Percentiles rank a stretch among this genome's conserved stretches.
Evolutionary conservation across 2,888 invertebrate species (phyloP).

Genomic region (Oscheius sp.): DNA sequence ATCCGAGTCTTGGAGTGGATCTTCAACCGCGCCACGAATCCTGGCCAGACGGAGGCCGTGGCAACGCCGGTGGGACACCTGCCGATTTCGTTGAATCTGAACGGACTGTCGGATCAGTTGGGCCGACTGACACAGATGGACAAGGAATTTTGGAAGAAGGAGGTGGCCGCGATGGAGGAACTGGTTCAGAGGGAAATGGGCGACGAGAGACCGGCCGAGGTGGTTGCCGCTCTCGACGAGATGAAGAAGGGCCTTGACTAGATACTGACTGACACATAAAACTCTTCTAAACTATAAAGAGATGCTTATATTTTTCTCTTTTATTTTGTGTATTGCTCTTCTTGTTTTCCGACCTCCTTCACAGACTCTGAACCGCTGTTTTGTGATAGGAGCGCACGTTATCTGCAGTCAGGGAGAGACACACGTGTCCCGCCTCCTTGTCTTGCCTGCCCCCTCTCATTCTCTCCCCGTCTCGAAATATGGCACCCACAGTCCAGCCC

Average conservation of each 20-base stretch:
- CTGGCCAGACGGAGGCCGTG: neutral
- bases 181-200: slow-evolving; percentile 46
- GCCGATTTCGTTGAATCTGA: slow-evolving; percentile 24
- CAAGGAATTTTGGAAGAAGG: slow-evolving; percentile 45
- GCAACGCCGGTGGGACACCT: slow-evolving; percentile 23
- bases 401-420: neutral
- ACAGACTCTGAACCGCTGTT: neutral
- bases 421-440: slow-evolving; percentile 2
- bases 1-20: slow-evolving; percentile 93
- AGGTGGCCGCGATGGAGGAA: slow-evolving; percentile 38
- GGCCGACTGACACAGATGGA: slow-evolving; percentile 37
- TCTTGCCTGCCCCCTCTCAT: neutral
- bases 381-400: neutral
- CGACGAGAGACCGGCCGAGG: slow-evolving; percentile 31
- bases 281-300: neutral
- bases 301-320: neutral
- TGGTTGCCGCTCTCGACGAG: slow-evolving; percentile 35
- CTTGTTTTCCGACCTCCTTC: too few relatives aligned
- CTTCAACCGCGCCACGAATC: slow-evolving; percentile 33
- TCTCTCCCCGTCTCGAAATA: neutral
- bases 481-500: neutral
- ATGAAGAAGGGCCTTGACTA: slow-evolving; percentile 24
- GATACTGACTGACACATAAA: neutral
- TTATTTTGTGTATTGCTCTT: neutral
- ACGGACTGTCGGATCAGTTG: slow-evolving; percentile 19